Conservation (phyloP, 1,140 invertebrate genomes). For the Asbolus verrucosus region DNA sequence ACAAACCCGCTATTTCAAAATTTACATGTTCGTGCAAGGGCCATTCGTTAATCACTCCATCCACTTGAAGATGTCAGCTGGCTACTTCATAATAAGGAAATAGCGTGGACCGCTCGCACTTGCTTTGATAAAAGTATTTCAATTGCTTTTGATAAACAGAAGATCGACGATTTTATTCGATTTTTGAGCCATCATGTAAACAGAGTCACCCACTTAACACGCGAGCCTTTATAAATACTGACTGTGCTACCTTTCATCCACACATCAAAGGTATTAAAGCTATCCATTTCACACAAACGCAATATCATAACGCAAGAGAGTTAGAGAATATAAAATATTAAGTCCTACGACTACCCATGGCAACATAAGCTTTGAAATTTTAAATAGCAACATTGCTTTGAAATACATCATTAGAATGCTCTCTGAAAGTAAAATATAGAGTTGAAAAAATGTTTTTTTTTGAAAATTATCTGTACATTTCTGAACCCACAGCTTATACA, state of each 20-base stretch:
- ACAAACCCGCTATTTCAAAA: no score
- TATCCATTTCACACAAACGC: constrained; percentile 32
- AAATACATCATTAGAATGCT: constrained; percentile 23
- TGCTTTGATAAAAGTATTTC: constrained; percentile 3
- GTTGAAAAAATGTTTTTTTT: no score
- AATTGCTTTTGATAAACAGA: constrained; percentile 15
- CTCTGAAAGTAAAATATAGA: constrained; percentile 1
- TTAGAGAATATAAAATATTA: constrained; percentile 36
- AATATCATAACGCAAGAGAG: constrained; percentile 35
- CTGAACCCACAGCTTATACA: no score
- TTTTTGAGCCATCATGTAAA: constrained; percentile 8
- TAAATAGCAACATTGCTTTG: constrained; percentile 23
- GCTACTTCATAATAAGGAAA: no score
- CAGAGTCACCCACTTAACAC: constrained; percentile 4
- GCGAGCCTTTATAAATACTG: constrained; percentile 9
- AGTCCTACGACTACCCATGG: constrained; percentile 16
- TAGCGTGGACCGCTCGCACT: no score
- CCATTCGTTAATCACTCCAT: no score
- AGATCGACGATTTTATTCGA: constrained; percentile 8
- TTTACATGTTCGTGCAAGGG: no score
- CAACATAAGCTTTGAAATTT: constrained; percentile 19
- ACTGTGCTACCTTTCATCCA: constrained; percentile 7
- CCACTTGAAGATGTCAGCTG: no score
- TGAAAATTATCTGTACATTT: no score
- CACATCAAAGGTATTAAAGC: constrained; percentile 37